Evolutionary conservation across 1,140 invertebrate species (phyloP).

Genomic region (Hetaerina americana): DNA sequence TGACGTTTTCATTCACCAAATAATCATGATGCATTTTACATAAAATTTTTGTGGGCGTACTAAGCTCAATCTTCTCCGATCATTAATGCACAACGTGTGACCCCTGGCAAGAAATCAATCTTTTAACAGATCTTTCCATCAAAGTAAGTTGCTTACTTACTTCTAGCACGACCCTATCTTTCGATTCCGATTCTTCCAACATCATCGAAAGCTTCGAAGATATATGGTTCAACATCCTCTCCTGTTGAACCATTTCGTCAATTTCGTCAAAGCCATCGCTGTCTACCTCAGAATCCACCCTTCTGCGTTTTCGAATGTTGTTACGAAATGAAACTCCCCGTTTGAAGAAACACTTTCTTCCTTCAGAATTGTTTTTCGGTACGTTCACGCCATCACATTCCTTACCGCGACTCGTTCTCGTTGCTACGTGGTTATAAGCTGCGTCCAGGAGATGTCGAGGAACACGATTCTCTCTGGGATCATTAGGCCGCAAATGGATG

Average conservation of each 20-base stretch:
- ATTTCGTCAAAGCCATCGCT: not conserved
- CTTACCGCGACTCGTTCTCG: not conserved
- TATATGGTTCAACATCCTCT: not conserved
- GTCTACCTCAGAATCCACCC: too few species aligned
- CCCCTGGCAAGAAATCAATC: too few species aligned
- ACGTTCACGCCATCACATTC: not conserved
- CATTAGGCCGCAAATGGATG: conserved; percentile 59
- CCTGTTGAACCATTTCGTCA: not conserved
- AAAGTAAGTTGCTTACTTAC: not conserved
- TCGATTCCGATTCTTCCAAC: not conserved
- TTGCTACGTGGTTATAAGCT: conserved; percentile 53
- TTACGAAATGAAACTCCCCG: too few species aligned
- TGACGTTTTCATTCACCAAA: too few species aligned
- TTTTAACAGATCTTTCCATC: not conserved
- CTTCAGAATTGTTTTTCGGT: not conserved
- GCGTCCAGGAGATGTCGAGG: conserved; percentile 56
- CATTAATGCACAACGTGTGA: too few species aligned
- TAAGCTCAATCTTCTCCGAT: too few species aligned
- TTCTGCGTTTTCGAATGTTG: not conserved
- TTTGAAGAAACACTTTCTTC: too few species aligned
- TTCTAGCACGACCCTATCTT: not conserved
- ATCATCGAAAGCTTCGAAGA: not conserved
- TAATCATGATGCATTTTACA: too few species aligned
- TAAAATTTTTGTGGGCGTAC: too few species aligned
- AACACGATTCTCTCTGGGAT: conserved; percentile 59